A percentile compares a stretch with the other conserved stretches of the same genome.
Evolutionary conservation across 2,797 vertebrate species (phyloP).

Genomic region (Silurus lanzhouensis): DNA sequence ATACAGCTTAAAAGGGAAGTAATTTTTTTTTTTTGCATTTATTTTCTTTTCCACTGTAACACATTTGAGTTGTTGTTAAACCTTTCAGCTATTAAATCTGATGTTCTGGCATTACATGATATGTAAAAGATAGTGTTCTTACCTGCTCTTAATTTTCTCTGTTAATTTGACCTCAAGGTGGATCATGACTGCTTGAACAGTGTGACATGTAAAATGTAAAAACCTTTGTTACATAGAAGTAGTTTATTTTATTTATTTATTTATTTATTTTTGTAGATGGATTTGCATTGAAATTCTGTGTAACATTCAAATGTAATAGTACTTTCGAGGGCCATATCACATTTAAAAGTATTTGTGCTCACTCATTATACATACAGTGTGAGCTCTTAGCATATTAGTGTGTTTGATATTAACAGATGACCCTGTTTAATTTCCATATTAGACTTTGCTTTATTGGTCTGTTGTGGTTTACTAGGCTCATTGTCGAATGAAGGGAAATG

Average conservation of each 20-base stretch:
- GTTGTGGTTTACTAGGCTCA: slow-evolving; percentile 59
- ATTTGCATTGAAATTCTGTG: background rate
- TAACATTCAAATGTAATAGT: background rate
- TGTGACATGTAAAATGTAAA: too few species aligned
- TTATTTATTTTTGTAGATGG: background rate
- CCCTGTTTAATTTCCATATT: slow-evolving; percentile 59
- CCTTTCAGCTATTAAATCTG: background rate
- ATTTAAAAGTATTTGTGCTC: background rate
- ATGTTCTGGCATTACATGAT: background rate
- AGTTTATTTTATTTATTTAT: background rate
- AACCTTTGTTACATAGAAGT: background rate
- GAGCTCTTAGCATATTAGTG: slow-evolving; percentile 47
- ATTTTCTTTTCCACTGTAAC: background rate
- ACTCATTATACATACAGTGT: slow-evolving; percentile 21
- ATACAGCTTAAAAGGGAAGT: background rate
- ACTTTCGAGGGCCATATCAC: background rate
- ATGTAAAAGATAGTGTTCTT: background rate
- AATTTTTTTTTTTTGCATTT: background rate
- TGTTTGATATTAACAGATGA: slow-evolving; percentile 61
- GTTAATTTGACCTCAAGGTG: background rate
- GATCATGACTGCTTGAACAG: background rate
- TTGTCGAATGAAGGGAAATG: slow-evolving; percentile 52
- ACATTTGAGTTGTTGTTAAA: background rate
- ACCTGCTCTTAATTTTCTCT: background rate
- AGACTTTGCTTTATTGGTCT: slow-evolving; percentile 52